A percentile compares a stretch with the other conserved stretches of the same genome.
These are phyloP conservation scores for Cherax quadricarinatus DNA, from an alignment of 1,140 invertebrate species.

Conservation along the genomic window DNA sequence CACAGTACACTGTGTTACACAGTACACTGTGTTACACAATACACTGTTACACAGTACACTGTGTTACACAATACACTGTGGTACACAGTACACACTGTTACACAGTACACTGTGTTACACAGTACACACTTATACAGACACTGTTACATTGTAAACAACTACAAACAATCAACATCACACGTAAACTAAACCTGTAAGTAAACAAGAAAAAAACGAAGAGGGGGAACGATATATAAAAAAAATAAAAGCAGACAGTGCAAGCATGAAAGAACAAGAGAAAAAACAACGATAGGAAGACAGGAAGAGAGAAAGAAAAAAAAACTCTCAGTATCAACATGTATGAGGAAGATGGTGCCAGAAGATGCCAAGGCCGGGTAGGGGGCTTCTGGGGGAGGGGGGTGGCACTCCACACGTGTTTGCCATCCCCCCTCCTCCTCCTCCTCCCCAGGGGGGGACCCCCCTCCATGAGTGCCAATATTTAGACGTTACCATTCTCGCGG, in stretches of 20 bases:
- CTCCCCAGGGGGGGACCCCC: neutral
- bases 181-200: neutral
- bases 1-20: too few species aligned
- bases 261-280: too few species aligned
- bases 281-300: neutral
- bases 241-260: too few species aligned
- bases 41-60: too few species aligned
- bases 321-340: conserved; percentile 21
- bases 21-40: too few species aligned
- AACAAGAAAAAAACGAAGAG: neutral
- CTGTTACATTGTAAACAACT: too few species aligned
- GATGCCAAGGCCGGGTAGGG: neutral
- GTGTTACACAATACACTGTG: too few species aligned
- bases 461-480: conserved; percentile 43
- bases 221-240: too few species aligned
- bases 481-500: conserved; percentile 26
- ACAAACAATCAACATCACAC: too few species aligned
- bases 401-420: conserved; percentile 39
- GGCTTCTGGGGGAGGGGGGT: conserved; percentile 16
- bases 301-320: neutral
- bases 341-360: neutral
- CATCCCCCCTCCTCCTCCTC: neutral
- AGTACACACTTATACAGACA: too few species aligned
- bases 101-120: too few species aligned
- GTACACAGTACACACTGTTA: too few species aligned